These are phyloP conservation scores for Rhopalosiphum nymphaeae DNA, from an alignment of 2,888 invertebrate species.

Conservation along the genomic window DNA sequence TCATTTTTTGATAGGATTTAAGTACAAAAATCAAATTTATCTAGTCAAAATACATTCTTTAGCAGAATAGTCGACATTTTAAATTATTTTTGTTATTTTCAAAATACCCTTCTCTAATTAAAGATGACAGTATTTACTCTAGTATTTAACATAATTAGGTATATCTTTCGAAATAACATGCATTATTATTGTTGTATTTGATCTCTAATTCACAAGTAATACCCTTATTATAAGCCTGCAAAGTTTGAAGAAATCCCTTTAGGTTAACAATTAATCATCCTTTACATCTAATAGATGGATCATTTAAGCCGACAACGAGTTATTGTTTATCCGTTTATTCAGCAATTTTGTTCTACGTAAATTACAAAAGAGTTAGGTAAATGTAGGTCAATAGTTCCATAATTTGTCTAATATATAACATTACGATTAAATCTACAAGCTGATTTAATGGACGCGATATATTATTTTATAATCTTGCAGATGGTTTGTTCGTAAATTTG, in stretches of 20 bases:
- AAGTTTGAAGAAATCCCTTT: conserved; percentile 28
- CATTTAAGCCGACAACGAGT: background rate
- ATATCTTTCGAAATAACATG: background rate
- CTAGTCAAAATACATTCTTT: background rate
- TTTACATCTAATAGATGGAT: background rate
- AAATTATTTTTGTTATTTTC: background rate
- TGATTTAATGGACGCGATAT: background rate
- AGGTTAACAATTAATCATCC: conserved; percentile 16
- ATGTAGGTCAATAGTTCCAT: background rate
- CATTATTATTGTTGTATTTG: background rate
- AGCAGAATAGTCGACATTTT: background rate
- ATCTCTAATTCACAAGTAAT: background rate
- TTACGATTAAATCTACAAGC: background rate
- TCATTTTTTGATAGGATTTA: background rate
- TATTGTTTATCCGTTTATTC: background rate
- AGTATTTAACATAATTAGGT: background rate
- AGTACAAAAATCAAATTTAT: background rate
- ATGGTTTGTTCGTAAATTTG: background rate
- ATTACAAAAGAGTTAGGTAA: background rate
- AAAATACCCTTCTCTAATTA: background rate
- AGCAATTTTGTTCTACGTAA: background rate
- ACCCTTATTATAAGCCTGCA: background rate
- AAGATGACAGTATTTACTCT: background rate
- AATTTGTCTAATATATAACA: background rate
- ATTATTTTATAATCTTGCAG: background rate